phyloP scores from a whole-genome alignment of 1,140 invertebrate genomes.

The Euborellia annulipes region DNA sequence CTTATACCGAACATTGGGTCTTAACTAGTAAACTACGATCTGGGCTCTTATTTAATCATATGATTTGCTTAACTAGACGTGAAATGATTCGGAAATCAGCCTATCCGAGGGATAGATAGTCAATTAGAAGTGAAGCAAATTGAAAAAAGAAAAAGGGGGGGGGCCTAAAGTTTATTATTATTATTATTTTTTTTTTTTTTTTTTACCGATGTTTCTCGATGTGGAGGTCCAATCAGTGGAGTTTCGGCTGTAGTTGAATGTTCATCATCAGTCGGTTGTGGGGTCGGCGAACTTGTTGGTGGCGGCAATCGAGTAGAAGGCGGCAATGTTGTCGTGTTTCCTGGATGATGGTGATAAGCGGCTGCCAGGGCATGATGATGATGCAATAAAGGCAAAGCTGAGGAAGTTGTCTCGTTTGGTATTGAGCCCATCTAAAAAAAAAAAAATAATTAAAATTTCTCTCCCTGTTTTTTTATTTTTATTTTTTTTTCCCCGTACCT shows the following conservation, averaged over 20 bases:
- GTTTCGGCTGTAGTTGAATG: constrained; percentile 11
- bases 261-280: constrained; percentile 9
- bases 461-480: not conserved
- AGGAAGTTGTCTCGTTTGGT: not conserved
- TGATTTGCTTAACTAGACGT: no score
- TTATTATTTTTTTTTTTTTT: no score
- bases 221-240: constrained; percentile 12
- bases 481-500: constrained; percentile 1
- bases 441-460: not conserved
- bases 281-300: not conserved
- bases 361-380: constrained; percentile 17
- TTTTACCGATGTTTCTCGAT: constrained; percentile 21
- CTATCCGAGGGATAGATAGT: no score
- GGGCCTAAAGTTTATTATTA: no score
- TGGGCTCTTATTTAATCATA: no score
- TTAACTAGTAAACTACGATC: no score
- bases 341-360: not conserved
- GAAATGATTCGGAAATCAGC: no score
- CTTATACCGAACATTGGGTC: no score
- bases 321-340: not conserved
- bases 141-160: no score
- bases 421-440: not conserved
- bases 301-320: not conserved
- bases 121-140: no score
- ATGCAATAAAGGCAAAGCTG: constrained; percentile 14